Evolutionary conservation across 2,888 invertebrate genomes (phyloP).

Genomic region (Drosophila paramelanica): DNA sequence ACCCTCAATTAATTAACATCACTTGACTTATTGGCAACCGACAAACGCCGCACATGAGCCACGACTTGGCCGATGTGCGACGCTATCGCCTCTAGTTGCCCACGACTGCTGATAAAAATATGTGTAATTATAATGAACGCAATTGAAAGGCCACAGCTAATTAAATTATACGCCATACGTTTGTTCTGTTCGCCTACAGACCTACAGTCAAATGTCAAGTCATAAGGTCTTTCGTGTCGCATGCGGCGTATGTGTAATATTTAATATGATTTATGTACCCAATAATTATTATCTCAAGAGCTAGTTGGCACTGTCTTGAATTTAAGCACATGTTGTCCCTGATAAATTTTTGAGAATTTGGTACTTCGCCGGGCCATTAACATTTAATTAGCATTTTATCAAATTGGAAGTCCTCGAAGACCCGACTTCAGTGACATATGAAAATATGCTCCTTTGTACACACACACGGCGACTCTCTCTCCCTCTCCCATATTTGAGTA

Average conservation of each 20-base stretch:
- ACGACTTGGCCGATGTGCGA: slow-evolving; percentile 15
- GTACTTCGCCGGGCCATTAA: background rate
- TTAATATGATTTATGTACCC: slow-evolving; percentile 11
- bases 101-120: slow-evolving; percentile 62
- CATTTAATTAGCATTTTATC: slow-evolving; percentile 25
- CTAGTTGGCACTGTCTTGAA: background rate
- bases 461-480: background rate
- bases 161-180: slow-evolving; percentile 68
- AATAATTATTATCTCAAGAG: slow-evolving; percentile 4
- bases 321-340: background rate
- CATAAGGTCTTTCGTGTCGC: slow-evolving; percentile 46
- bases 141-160: slow-evolving; percentile 76
- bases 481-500: background rate
- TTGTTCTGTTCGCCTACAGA: slow-evolving; percentile 21
- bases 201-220: slow-evolving; percentile 51
- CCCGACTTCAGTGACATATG: slow-evolving; percentile 8
- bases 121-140: slow-evolving; percentile 75
- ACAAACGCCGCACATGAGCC: slow-evolving; percentile 54
- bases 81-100: slow-evolving; percentile 29
- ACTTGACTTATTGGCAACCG: slow-evolving; percentile 80
- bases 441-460: slow-evolving; percentile 12
- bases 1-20: slow-evolving; percentile 81
- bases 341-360: slow-evolving; percentile 9
- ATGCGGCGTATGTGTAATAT: slow-evolving; percentile 42
- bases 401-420: background rate